Base-by-base conservation (phyloP, 2,113 vertebrate species). In the Holacanthus passer region DNA sequence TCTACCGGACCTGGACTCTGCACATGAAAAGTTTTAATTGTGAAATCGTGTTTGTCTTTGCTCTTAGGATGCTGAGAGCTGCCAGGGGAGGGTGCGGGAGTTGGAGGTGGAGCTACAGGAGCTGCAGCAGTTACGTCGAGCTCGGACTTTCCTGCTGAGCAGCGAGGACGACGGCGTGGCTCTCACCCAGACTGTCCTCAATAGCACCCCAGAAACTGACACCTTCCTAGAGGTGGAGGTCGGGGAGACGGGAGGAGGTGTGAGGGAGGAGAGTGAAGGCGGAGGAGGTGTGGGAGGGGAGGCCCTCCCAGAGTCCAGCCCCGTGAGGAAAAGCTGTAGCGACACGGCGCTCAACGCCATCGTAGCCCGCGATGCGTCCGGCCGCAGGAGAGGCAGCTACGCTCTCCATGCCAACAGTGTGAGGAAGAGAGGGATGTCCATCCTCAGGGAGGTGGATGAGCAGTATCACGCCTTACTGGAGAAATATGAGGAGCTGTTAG, bases 391-490 rank as follows among this genome's bases (percentile, higher is more conserved):
- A 73, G 97, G 97, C 66, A 97, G 96, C 74, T 98, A 98, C 70
- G 97, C 97, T 0, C 95, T 99, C 14, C 97, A 99, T 0, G 98
- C 97, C 79, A 97, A 98, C 89, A 97, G 96, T 1, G 97, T 98
- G 80, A 96, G 97, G 79, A 96, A 96, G 82, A 92, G 98, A 0
- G 98, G 98, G 76, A 99, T 99, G 97, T 99, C 98, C 89, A 99
- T 99, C 94, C 95, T 99, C 87, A 90, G 98, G 4, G 98, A 99
- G 78, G 98, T 99, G 92, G 98, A 99, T 0, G 98, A 99, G 94
- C 98, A 99, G 94, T 99, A 99, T 84, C 98, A 99, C 4, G 97
- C 97, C 7, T 87, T 99, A 82, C 94, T 99, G 59, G 98, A 99
- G 89, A 97, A 98, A 72, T 99, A 99, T 0, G 98, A 99, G 87